These are phyloP conservation scores for Calameuta filiformis DNA, from an alignment of 2,888 invertebrate genomes.

Conservation along the genomic window DNA sequence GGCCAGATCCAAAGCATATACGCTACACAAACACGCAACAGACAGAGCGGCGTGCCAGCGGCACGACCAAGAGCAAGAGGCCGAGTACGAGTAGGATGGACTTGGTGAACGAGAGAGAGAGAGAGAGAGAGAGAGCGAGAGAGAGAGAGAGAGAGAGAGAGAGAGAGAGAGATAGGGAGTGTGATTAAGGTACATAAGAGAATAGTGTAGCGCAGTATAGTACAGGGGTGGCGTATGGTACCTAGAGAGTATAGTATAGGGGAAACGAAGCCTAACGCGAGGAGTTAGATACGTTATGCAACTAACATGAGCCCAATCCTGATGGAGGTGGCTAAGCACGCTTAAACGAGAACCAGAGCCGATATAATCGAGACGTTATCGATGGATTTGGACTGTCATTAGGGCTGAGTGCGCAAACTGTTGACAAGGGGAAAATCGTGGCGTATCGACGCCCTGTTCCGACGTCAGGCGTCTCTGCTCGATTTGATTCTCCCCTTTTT, in stretches of 20 bases:
- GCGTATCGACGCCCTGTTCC: constrained; percentile 2
- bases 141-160: too few species aligned
- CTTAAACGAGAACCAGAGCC: constrained; percentile 36
- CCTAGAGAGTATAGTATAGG: constrained; percentile 21
- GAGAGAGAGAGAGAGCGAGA: too few species aligned
- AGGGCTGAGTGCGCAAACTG: constrained; percentile 36
- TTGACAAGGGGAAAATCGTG: constrained; percentile 30
- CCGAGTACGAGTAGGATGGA: not conserved
- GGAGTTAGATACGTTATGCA: constrained; percentile 34
- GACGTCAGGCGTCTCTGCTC: constrained; percentile 6
- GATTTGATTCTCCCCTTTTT: not conserved
- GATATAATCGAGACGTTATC: constrained; percentile 52
- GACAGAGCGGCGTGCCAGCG: constrained; percentile 9
- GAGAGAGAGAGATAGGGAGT: not conserved
- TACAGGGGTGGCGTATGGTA: not conserved
- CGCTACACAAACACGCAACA: constrained; percentile 31
- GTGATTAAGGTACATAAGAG: not conserved
- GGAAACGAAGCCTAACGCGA: constrained; percentile 30
- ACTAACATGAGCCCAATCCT: constrained; percentile 28
- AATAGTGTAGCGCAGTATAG: not conserved
- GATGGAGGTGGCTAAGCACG: constrained; percentile 32
- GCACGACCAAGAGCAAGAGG: constrained; percentile 1
- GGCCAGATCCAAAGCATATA: constrained; percentile 49
- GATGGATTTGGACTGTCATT: constrained; percentile 46
- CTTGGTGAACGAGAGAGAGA: not conserved